Percentiles rank a stretch among this genome's conserved stretches.
phyloP scores from a whole-genome alignment of 2,888 invertebrate genomes.

The Hypomecis punctinalis region DNA sequence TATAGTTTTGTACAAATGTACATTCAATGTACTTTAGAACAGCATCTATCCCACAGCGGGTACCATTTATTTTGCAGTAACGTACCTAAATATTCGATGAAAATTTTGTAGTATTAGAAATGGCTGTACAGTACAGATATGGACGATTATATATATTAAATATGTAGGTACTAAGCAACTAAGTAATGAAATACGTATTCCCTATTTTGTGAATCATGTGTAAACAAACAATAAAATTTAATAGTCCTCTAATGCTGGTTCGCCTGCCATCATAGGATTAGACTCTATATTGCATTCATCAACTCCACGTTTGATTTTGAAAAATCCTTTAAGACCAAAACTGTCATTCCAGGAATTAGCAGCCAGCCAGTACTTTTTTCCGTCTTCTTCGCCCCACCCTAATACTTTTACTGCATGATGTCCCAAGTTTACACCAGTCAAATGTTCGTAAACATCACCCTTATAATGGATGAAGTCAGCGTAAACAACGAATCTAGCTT shows the following conservation, averaged over 20 bases:
- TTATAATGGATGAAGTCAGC: not conserved
- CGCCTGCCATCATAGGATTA: not conserved
- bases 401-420: not conserved
- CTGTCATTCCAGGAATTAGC: constrained; percentile 89
- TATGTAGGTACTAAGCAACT: no score
- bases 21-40: no score
- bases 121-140: no score
- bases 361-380: constrained; percentile 89
- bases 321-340: constrained; percentile 64
- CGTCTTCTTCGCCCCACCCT: not conserved
- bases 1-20: no score
- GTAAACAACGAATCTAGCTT: not conserved
- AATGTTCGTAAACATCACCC: not conserved
- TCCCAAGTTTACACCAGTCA: not conserved
- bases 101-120: no score
- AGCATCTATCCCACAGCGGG: no score
- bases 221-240: not conserved
- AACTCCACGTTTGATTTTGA: constrained; percentile 1
- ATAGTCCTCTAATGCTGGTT: not conserved
- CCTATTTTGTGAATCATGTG: not conserved
- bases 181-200: no score
- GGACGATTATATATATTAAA: no score
- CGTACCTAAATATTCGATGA: no score
- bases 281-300: not conserved
- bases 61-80: no score